Base-by-base conservation (phyloP, 2,888 invertebrate genomes). In the Diarsia brunnea region DNA sequence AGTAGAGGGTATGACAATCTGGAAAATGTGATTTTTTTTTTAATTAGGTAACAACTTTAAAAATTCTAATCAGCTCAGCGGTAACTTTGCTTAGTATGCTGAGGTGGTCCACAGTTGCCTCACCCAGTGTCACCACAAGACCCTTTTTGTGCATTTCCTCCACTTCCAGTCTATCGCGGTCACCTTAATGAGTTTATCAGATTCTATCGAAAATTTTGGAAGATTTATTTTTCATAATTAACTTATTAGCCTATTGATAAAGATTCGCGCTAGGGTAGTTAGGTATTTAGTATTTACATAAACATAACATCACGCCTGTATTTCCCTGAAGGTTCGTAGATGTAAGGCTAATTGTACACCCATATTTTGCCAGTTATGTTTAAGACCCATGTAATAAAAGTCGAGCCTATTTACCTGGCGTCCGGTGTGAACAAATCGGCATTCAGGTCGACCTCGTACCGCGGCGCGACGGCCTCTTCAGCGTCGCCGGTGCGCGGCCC, bases 391-490 rank as follows among this genome's bases (percentile, higher is more conserved):
- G 27, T 16, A 8, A 16, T 16, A 27, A 16, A 16, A 27, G 16
- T 2, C 24, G 24, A 27, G 14, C 24, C 16, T 27, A 27, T 16
- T 58, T 11, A 84, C 84, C 84, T 84, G 53, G 67, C 43, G 31
- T 84, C 84, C 55, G 81, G 72, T 49, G 84, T 84, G 38, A 81
- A 84, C 24, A 69, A 31, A n/a, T 73, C 78, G 38, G 66, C 24
- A 38, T 85, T 72, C 47, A 91, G 88, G 45, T 92, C 90, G 0
- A 91, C 69, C 24, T 93, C 85, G 71, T 90, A 93, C 55, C 82
- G 87, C 5, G 87, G 71, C 55, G 53, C 4, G 38, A 38, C 55
- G 16, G 21, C 38, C n/a, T n/a, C 70, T 16, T 53, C 69, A 0
- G 14, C 64, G 4, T 68, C 73, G 16, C n/a, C 47, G 24, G 58